Conservation (phyloP, 1,140 invertebrate species). For the Stratiolaelaps scimitus region DNA sequence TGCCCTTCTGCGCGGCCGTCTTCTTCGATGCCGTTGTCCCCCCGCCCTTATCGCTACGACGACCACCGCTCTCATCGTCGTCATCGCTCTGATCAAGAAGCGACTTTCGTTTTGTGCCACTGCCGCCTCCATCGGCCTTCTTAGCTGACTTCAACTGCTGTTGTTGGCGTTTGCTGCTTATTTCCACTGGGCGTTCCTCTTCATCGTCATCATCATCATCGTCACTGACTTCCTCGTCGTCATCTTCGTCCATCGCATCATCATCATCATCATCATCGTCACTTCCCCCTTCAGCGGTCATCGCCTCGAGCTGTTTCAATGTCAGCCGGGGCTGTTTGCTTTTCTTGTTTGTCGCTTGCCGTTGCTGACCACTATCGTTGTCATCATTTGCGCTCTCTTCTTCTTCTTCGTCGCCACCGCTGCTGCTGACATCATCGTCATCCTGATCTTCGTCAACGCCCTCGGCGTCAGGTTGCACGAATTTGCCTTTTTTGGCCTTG, state of each 20-base stretch:
- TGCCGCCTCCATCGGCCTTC: too few species aligned
- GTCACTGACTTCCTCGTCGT: not conserved
- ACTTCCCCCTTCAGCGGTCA: not conserved
- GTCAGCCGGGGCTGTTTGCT: not conserved
- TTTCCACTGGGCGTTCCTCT: slow-evolving; percentile 15
- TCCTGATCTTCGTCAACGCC: not conserved
- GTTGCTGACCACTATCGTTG: not conserved
- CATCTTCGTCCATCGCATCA: not conserved
- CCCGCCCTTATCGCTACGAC: not conserved
- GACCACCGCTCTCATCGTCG: not conserved
- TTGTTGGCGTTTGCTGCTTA: not conserved
- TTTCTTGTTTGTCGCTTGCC: not conserved
- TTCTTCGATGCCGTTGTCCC: not conserved
- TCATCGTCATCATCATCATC: not conserved
- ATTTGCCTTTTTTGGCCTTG: too few species aligned
- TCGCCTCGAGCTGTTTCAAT: too few species aligned
- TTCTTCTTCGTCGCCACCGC: not conserved
- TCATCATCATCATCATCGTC: not conserved
- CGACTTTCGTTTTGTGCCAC: not conserved
- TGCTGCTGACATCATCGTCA: not conserved
- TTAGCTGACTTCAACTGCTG: not conserved
- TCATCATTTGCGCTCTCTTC: slow-evolving; percentile 3
- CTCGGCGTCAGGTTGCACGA: too few species aligned
- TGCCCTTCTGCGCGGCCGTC: not conserved
- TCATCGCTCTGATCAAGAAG: not conserved